Conservation (phyloP, 2,888 invertebrate species). For the Psylliodes chrysocephalus region DNA sequence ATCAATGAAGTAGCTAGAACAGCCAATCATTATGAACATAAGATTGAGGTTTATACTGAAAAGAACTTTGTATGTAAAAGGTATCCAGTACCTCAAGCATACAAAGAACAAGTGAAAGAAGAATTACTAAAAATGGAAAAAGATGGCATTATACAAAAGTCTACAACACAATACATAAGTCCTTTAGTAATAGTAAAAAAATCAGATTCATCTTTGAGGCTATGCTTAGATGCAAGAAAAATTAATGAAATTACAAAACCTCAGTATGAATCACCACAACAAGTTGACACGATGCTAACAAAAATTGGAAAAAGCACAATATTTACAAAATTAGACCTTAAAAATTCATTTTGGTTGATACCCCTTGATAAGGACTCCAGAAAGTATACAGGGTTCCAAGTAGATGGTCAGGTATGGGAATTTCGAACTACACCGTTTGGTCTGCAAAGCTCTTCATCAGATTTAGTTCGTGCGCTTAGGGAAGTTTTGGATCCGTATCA, state of each 20-base stretch:
- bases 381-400: constrained; percentile 16
- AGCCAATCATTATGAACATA: too few species aligned
- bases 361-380: background rate
- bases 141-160: background rate
- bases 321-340: constrained; percentile 22
- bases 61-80: too few species aligned
- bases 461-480: background rate
- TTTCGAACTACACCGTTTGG: constrained; percentile 12
- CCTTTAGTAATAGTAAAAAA: constrained; percentile 1
- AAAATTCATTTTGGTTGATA: constrained; percentile 19
- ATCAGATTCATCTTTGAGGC: background rate
- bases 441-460: background rate
- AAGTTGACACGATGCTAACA: background rate
- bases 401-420: constrained; percentile 1
- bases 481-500: background rate
- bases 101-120: background rate
- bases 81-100: background rate
- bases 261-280: constrained; percentile 7
- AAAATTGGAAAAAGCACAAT: constrained; percentile 8
- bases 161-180: background rate
- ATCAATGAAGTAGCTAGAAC: background rate
- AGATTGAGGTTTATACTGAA: too few species aligned
- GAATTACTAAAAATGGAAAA: constrained; percentile 9
- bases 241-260: constrained; percentile 2
- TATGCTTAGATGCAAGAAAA: constrained; percentile 16